Evolutionary conservation across 2,888 invertebrate species (phyloP).

Genomic region (Polyommatus iphigenia): DNA sequence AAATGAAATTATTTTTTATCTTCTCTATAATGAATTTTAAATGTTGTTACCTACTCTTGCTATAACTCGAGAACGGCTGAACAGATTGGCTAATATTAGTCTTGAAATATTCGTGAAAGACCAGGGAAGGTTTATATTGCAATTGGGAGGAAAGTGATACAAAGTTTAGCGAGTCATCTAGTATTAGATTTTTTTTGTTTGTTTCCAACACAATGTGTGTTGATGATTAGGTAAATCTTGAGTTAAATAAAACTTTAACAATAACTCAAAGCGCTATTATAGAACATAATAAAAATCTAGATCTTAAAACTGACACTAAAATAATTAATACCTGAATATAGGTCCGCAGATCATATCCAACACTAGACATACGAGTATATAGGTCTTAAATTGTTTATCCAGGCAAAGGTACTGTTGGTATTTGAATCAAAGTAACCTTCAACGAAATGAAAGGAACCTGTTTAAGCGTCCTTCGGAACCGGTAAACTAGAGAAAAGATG

Average conservation of each 20-base stretch:
- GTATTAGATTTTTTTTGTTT: too few species aligned
- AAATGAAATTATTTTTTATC: neutral
- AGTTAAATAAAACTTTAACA: too few species aligned
- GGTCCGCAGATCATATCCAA: neutral
- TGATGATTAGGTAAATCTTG: too few species aligned
- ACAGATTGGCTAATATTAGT: too few species aligned
- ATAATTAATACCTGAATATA: neutral
- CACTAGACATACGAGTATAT: neutral
- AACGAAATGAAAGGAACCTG: conserved; percentile 46
- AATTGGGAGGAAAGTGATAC: too few species aligned
- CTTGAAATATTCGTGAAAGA: too few species aligned
- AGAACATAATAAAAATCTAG: neutral
- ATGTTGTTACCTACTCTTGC: too few species aligned
- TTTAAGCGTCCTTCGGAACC: conserved; percentile 54
- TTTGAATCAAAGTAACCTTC: conserved; percentile 40
- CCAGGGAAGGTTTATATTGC: too few species aligned
- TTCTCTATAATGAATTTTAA: too few species aligned
- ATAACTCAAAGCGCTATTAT: neutral
- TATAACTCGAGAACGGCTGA: too few species aligned
- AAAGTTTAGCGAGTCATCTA: too few species aligned
- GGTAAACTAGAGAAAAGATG: conserved; percentile 58
- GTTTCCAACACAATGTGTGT: too few species aligned
- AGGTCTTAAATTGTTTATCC: conserved; percentile 10
- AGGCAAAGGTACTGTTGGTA: conserved; percentile 32
- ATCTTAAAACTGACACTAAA: neutral